phyloP scores from a whole-genome alignment of 30 jellyfish, hydroid and myxozoan species.

The Pelagia noctiluca region DNA sequence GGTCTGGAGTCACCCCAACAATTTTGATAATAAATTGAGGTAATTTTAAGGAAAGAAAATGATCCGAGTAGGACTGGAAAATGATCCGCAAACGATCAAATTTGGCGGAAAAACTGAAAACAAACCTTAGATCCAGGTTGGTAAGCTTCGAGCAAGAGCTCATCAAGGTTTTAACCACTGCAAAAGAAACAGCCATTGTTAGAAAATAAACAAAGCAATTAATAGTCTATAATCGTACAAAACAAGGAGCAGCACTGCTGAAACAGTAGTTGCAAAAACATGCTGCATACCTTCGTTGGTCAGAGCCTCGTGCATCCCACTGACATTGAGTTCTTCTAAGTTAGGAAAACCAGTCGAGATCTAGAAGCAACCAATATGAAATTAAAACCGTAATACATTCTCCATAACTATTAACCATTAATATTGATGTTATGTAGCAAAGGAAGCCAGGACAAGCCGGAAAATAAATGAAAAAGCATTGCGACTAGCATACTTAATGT shows the following conservation, averaged over 20 bases:
- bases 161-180: neutral
- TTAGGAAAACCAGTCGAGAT: neutral
- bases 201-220: neutral
- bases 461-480: neutral
- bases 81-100: too few relatives aligned
- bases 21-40: too few relatives aligned
- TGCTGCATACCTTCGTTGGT: neutral
- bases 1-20: too few relatives aligned
- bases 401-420: too few relatives aligned
- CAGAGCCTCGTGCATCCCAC: conserved; percentile 1
- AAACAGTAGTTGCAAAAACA: neutral
- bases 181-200: neutral
- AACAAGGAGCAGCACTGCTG: neutral
- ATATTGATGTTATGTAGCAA: neutral
- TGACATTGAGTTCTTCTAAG: neutral
- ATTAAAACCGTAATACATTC: too few relatives aligned
- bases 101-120: too few relatives aligned
- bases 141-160: neutral
- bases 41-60: too few relatives aligned
- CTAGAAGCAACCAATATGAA: too few relatives aligned
- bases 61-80: too few relatives aligned
- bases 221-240: neutral
- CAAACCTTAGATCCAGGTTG: neutral
- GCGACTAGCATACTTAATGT: neutral
- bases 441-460: neutral